Conservation (phyloP, 2,113 vertebrate species). For the Planiliza haematocheilus region DNA sequence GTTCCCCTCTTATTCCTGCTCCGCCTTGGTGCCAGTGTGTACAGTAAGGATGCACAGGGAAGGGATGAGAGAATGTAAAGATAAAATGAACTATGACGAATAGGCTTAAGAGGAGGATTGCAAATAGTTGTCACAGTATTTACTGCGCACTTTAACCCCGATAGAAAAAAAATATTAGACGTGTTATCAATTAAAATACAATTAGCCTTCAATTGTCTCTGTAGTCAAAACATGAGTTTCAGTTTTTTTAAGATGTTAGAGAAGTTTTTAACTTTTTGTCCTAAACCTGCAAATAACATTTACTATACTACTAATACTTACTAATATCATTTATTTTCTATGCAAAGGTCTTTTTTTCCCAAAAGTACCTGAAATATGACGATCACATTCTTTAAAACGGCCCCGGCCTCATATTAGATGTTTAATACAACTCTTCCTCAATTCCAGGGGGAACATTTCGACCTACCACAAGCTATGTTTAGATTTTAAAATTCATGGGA, state of each 20-base stretch:
- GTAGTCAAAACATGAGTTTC: not conserved
- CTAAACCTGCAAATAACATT: conserved; percentile 9
- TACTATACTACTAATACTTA: too few species aligned
- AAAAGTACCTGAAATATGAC: conserved; percentile 27
- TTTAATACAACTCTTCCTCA: conserved; percentile 60
- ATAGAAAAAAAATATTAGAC: too few species aligned
- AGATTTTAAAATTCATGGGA: conserved; percentile 73
- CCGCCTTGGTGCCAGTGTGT: conserved; percentile 1
- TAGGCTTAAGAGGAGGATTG: not conserved
- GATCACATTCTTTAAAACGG: conserved; percentile 22
- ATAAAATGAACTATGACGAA: conserved; percentile 1
- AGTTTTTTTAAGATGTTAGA: conserved; percentile 2
- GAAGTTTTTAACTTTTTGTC: conserved; percentile 5
- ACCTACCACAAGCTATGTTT: conserved; percentile 67
- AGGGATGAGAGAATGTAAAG: not conserved
- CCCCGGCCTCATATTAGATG: conserved; percentile 52
- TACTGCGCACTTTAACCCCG: too few species aligned
- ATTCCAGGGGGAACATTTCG: conserved; percentile 65
- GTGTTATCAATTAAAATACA: not conserved
- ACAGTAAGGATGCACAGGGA: not conserved
- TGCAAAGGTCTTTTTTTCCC: too few species aligned
- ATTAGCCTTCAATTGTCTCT: conserved; percentile 14
- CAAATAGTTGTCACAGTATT: conserved; percentile 5
- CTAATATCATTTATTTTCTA: too few species aligned
- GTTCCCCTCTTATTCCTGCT: conserved; percentile 1